Conservation (phyloP, 2,888 invertebrate genomes). For the Drosophila lacicola region DNA sequence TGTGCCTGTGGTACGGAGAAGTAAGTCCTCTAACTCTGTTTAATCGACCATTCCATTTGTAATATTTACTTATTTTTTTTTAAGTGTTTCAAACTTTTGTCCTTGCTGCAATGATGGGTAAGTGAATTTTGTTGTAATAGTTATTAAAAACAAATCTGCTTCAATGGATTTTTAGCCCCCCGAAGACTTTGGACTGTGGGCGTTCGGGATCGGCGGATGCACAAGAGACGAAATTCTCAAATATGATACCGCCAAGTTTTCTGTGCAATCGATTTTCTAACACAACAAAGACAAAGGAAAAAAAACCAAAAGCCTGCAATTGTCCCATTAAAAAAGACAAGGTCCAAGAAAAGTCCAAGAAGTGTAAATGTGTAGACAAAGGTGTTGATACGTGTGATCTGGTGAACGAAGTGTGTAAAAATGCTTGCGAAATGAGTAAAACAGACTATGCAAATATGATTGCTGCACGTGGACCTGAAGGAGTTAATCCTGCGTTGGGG, state of each 20-base stretch:
- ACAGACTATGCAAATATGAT: not conserved
- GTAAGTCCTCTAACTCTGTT: slow-evolving; percentile 27
- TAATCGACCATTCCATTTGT: not conserved
- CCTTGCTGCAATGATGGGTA: slow-evolving; percentile 26
- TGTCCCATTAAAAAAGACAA: not conserved
- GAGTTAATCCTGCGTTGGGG: no score
- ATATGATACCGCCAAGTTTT: slow-evolving; percentile 54
- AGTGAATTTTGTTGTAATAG: not conserved
- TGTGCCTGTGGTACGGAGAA: slow-evolving; percentile 29
- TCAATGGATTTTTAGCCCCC: not conserved
- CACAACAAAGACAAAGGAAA: not conserved
- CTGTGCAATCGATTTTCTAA: slow-evolving; percentile 13
- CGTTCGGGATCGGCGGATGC: slow-evolving; percentile 1
- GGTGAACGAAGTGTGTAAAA: not conserved
- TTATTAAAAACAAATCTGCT: not conserved
- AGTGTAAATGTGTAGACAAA: slow-evolving; percentile 12
- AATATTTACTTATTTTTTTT: not conserved
- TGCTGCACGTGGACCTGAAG: no score
- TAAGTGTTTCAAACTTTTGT: slow-evolving; percentile 2
- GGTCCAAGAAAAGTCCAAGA: not conserved
- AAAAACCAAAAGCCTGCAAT: not conserved
- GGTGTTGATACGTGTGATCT: not conserved
- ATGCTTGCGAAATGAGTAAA: not conserved
- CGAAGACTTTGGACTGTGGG: not conserved
- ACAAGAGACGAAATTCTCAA: slow-evolving; percentile 60